Conservation (phyloP, 2,113 vertebrate genomes). For the Megaceryle maxima region DNA sequence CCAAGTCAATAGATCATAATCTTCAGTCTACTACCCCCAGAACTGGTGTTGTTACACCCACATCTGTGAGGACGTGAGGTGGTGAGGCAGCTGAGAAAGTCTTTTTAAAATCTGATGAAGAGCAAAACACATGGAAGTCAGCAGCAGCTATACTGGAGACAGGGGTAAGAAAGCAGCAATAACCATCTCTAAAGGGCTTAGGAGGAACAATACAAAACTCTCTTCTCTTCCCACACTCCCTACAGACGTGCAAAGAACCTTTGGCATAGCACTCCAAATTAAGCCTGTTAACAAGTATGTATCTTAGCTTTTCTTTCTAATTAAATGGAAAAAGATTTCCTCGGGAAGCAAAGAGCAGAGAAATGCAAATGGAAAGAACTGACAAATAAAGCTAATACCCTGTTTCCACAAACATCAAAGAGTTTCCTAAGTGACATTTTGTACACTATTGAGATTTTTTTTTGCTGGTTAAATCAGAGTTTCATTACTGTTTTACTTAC, state of each 20-base stretch:
- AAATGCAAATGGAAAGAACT: conserved; percentile 45
- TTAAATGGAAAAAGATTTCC: conserved; percentile 45
- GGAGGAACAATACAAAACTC: not conserved
- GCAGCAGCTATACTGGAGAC: not conserved
- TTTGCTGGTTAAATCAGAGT: not conserved
- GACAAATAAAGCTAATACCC: not conserved
- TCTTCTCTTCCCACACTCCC: not conserved
- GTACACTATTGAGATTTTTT: not conserved
- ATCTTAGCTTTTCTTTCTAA: conserved; percentile 16
- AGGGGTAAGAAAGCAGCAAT: not conserved
- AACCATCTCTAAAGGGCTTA: not conserved
- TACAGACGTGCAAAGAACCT: not conserved
- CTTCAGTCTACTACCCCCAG: accelerated
- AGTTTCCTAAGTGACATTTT: conserved; percentile 15
- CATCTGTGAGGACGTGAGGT: not conserved
- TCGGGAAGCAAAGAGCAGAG: conserved; percentile 27
- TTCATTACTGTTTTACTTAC: not conserved
- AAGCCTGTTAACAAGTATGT: conserved; percentile 27
- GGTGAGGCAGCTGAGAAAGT: not conserved
- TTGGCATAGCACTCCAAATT: conserved; percentile 9
- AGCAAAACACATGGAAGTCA: not conserved
- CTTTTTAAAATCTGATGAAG: not conserved
- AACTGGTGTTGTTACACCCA: accelerated
- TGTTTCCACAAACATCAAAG: conserved; percentile 47
- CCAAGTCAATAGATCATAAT: not conserved